Conservation (phyloP, 2,113 vertebrate genomes). For the Donacobius atricapilla region DNA sequence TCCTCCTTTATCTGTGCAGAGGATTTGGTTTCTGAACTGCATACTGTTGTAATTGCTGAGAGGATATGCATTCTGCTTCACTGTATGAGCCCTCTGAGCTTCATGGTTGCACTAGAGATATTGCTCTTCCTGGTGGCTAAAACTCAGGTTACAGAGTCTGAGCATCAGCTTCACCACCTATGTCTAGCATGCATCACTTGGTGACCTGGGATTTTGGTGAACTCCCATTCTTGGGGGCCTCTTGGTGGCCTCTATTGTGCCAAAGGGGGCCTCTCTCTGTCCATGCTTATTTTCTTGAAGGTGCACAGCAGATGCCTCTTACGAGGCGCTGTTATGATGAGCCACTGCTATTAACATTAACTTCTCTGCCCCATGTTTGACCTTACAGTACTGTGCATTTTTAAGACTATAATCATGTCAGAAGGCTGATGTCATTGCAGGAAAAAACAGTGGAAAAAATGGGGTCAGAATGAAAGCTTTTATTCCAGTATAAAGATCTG, state of each 20-base stretch:
- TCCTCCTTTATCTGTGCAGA: neutral
- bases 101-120: neutral
- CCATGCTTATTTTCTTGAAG: neutral
- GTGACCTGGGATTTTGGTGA: neutral
- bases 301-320: neutral
- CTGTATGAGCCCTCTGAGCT: neutral
- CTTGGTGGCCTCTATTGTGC: neutral
- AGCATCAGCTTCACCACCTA: neutral
- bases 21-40: neutral
- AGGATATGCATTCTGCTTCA: rapidly evolving
- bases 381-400: neutral
- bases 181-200: neutral
- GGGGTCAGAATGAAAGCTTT: neutral
- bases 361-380: neutral
- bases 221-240: no score
- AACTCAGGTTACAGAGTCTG: neutral
- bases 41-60: neutral
- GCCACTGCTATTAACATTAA: neutral
- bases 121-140: neutral
- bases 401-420: neutral
- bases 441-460: constrained; percentile 2
- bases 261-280: neutral
- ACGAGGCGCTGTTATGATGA: neutral
- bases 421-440: neutral
- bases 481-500: constrained; percentile 36